Base-by-base conservation (phyloP, 2,888 invertebrate genomes). In the Panzeria rudis region DNA sequence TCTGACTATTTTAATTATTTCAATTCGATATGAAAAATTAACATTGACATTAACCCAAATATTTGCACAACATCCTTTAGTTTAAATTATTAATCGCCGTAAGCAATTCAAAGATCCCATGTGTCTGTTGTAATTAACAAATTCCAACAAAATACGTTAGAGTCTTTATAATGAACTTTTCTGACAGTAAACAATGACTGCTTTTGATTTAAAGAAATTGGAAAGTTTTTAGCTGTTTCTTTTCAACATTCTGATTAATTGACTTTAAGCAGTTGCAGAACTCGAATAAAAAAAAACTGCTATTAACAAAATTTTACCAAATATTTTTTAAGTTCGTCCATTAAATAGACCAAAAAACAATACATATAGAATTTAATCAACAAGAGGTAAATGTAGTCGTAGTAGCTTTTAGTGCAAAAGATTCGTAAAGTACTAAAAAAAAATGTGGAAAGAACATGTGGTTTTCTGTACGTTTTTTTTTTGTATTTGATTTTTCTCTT, bases 231-330 rank as follows among this genome's bases (percentile, higher is more conserved):
- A 35, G 44, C 47, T 66, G 41, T 77, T 50, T 54, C 5, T 52
- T 20, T 41, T 17, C n/a, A 72, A 44, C 32, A 35, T 20, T 20
- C 61, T 85, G 81, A 85, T 85, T 82, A 82, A 85, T 85, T 85
- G 73, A 64, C 47, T 69, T 44, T 44, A 41, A 61, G 32, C 52
- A 62, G 78, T 69, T 71, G 52, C 15, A 54, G 20, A 71, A 56
- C 15, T 6, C 32, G 32, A n/a, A 59, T 68, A 47, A 69, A 61
- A 23, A 38, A 80, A 66, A 54, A 44, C 3, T 61, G 2, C 44
- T 52, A 68, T 68, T 61, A 52, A 68, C 41, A 69, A 76, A 69
- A 38, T 56, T 62, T 61, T 17, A 3, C 3, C 29, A 41, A 75
- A 69, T 38, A 15, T 32, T 25, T 9, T 20, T 13, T 50, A 62